These are phyloP conservation scores for Polyommatus iphigenia DNA, from an alignment of 2,888 invertebrate genomes.

Conservation along the genomic window DNA sequence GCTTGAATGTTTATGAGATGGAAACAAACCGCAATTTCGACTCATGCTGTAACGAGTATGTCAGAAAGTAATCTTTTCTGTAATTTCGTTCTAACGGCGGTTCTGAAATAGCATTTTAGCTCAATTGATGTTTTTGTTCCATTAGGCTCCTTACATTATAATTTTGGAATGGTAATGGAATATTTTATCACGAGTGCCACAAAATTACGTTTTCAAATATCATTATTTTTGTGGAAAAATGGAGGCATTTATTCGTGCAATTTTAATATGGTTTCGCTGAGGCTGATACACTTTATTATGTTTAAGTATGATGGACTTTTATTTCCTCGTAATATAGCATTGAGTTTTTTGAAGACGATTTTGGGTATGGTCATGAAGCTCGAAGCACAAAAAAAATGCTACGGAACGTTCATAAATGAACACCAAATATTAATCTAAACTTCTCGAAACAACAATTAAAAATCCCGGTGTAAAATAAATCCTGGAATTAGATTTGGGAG, in stretches of 20 bases:
- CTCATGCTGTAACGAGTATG: neutral
- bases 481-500: constrained; percentile 27
- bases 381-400: neutral
- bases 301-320: constrained; percentile 3
- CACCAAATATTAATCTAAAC: neutral
- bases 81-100: constrained; percentile 53
- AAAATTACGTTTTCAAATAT: constrained; percentile 28
- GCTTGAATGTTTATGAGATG: neutral
- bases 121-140: constrained; percentile 54
- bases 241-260: constrained; percentile 30
- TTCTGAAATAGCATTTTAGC: constrained; percentile 56
- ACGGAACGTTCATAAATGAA: no score
- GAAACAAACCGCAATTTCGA: neutral
- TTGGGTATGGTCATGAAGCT: neutral
- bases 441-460: constrained; percentile 1
- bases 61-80: constrained; percentile 44
- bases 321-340: neutral
- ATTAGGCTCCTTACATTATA: constrained; percentile 45
- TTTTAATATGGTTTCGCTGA: neutral
- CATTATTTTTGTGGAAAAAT: constrained; percentile 27
- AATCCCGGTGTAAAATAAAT: constrained; percentile 18
- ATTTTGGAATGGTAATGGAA: constrained; percentile 42
- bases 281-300: neutral
- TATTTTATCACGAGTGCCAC: constrained; percentile 36
- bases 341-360: neutral